These are phyloP conservation scores for Grus americana DNA, from an alignment of 2,113 vertebrate species.

Conservation along the genomic window DNA sequence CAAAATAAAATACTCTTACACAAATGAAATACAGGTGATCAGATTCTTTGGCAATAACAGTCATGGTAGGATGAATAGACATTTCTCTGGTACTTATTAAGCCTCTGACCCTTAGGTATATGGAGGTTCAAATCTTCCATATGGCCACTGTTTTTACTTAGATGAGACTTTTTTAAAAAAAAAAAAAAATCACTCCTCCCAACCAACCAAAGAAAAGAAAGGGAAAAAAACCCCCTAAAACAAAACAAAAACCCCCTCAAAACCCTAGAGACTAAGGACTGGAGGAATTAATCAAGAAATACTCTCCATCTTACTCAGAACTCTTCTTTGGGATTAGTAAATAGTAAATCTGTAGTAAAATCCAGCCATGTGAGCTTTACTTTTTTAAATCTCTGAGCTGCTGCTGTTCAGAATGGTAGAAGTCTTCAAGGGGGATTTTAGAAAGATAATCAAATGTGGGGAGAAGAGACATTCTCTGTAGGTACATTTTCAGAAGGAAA, in stretches of 20 bases:
- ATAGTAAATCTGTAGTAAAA: neutral
- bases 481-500: neutral
- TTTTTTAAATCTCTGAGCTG: neutral
- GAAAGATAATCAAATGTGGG: fast-evolving
- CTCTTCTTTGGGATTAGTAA: neutral
- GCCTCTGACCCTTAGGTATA: neutral
- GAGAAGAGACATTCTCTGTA: neutral
- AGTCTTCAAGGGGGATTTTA: neutral
- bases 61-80: neutral
- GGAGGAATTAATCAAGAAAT: neutral
- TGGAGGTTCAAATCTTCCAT: neutral
- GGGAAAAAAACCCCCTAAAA: neutral
- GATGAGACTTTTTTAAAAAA: neutral
- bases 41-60: neutral
- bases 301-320: neutral
- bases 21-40: neutral
- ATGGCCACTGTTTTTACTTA: neutral
- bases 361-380: fast-evolving
- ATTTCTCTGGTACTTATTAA: neutral
- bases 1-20: neutral
- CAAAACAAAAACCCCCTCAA: neutral
- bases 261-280: neutral
- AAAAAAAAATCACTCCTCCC: too few relatives aligned
- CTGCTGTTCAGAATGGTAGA: neutral
- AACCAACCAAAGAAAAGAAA: too few relatives aligned